Conservation (phyloP, 2,797 vertebrate species). For the Danio choprae region DNA sequence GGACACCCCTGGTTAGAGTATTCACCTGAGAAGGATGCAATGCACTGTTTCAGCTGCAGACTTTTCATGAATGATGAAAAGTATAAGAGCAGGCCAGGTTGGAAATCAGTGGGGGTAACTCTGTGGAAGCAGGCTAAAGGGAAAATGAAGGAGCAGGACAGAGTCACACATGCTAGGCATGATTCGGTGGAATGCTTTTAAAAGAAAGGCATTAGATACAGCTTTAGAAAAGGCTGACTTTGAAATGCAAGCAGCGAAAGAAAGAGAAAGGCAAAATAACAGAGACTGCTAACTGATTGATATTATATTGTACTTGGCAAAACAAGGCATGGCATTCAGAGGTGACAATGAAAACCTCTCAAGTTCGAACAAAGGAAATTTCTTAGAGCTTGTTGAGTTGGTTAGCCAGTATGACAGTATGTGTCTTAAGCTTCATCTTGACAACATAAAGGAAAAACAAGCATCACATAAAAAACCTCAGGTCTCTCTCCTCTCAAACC, state of each 20-base stretch:
- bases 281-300: neutral
- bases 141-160: neutral
- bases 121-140: neutral
- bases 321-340: slow-evolving; percentile 4
- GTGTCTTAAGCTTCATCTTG: neutral
- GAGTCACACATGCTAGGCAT: neutral
- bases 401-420: no score
- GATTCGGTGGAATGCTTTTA: neutral
- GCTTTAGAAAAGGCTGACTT: neutral
- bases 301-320: neutral
- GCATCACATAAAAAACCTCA: neutral
- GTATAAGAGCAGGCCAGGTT: neutral
- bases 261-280: slow-evolving; percentile 6
- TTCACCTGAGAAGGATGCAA: slow-evolving; percentile 1
- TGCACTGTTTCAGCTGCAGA: neutral
- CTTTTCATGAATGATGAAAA: neutral
- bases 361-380: neutral
- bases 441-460: neutral
- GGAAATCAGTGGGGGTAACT: neutral
- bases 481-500: neutral
- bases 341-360: neutral
- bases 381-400: neutral
- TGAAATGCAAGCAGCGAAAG: neutral
- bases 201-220: slow-evolving; percentile 5
- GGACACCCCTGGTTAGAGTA: neutral